These are phyloP conservation scores for Thermophis baileyi DNA, from an alignment of 2,113 vertebrate genomes.

Conservation along the genomic window DNA sequence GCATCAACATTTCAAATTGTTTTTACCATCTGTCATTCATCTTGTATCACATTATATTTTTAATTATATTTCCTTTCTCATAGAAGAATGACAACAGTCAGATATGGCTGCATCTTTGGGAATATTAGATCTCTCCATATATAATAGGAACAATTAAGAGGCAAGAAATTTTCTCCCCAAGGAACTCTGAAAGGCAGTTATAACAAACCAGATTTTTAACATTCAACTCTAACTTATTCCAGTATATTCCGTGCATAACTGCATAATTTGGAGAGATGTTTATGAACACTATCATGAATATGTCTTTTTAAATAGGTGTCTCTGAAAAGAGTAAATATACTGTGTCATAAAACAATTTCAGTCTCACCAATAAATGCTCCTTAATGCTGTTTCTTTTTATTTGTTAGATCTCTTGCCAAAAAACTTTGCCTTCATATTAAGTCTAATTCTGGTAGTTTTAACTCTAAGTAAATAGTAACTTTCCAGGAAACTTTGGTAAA, in stretches of 20 bases:
- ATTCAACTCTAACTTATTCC: neutral
- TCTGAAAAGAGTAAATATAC: neutral
- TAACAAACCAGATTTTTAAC: neutral
- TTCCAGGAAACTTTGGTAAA: neutral
- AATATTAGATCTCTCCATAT: neutral
- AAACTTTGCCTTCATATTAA: neutral
- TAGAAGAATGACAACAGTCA: slow-evolving; percentile 1
- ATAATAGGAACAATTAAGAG: neutral
- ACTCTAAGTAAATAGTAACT: neutral
- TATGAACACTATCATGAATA: neutral
- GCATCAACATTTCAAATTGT: neutral
- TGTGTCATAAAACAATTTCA: neutral
- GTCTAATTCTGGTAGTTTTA: neutral
- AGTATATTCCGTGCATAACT: neutral
- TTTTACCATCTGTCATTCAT: neutral
- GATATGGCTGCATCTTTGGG: neutral
- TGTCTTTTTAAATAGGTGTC: neutral
- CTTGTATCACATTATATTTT: slow-evolving; percentile 14
- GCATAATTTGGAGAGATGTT: neutral
- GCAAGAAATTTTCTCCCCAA: neutral
- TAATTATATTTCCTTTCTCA: slow-evolving; percentile 6
- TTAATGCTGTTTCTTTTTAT: neutral
- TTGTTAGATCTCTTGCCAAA: neutral
- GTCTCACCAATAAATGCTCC: neutral
- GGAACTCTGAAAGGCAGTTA: neutral